Base-by-base conservation (phyloP, 2,888 invertebrate species). In the Cynaeus angustus region DNA sequence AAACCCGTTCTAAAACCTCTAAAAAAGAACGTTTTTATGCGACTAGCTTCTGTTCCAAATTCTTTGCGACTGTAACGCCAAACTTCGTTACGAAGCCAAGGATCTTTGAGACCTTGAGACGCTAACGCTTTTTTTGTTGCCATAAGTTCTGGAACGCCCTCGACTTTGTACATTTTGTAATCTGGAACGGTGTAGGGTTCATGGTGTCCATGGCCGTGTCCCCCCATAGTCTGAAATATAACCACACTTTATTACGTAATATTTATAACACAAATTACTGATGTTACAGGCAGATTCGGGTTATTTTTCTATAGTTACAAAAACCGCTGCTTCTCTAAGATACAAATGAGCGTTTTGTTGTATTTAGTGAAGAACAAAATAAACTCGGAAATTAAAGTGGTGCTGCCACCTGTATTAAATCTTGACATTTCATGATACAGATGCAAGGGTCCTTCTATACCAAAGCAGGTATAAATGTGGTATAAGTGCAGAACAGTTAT, bases 41-140 rank as follows among this genome's bases (percentile, higher is more conserved):
- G 87, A 1, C 74, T 67, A 41, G 77, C 76, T 13, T 84, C 85
- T 0, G 89, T 90, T 10, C 91, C 90, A 75, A 89, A 91, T 10
- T 83, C 79, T 53, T 89, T 89, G 1, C 86, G 86, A 77, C 92
- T 85, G 80, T 89, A 95, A 21, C 93, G 88, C 96, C 96, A 96
- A 0, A 92, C 94, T 85, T 95, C 92, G 83, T 96, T 96, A 80
- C 96, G 91, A 56, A 95, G 86, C 96, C 96, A 96, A 0, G 96
- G 96, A 84, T 96, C 95, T 71, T 89, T 90, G 0, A 96, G 84
- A 3, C 95, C 95, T 79, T 90, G 89, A 38, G 88, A 85, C 0
- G 89, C 91, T 10, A 96, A 86, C 0, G 89, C 89, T 71, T 88
- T 85, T 82, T 92, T 87, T 0, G 93, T 87, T 75, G 88, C 85